These are phyloP conservation scores for Coregonus ussuriensis DNA, from an alignment of 2,797 vertebrate species.

Conservation along the genomic window DNA sequence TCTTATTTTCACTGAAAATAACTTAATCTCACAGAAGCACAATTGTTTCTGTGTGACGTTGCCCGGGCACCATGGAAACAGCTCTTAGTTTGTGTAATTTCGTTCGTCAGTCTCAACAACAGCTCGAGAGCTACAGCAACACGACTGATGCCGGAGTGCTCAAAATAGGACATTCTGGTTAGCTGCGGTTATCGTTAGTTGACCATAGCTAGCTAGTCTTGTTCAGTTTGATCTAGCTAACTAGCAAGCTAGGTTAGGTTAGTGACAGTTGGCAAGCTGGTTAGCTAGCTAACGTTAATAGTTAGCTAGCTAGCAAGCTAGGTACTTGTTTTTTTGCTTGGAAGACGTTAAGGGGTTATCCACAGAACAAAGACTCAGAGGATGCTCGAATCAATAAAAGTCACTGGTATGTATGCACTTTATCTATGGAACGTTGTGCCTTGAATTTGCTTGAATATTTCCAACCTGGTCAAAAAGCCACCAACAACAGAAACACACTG, in stretches of 20 bases:
- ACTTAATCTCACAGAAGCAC: conserved; percentile 5
- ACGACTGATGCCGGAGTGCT: background rate
- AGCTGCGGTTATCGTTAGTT: background rate
- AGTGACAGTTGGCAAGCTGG: background rate
- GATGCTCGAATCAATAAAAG: conserved; percentile 73
- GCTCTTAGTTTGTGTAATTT: background rate
- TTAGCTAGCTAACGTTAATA: background rate
- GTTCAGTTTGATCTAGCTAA: background rate
- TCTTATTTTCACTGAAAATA: background rate
- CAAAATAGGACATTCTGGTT: background rate
- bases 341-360: background rate
- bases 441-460: background rate
- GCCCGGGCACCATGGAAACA: conserved; percentile 50
- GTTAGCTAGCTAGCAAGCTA: conserved; percentile 6
- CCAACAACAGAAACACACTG: background rate
- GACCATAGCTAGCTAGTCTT: background rate
- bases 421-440: background rate
- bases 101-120: background rate
- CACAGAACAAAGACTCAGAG: conserved; percentile 12
- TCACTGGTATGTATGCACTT: conserved; percentile 64
- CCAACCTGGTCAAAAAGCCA: background rate
- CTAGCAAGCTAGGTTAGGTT: background rate
- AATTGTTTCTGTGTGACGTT: conserved; percentile 16
- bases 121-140: background rate
- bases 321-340: background rate